Evolutionary conservation across 1,140 invertebrate species (phyloP), one percentile per base, ranked within the genome.

Genomic region (Pogonognathellus flavescens): DNA sequence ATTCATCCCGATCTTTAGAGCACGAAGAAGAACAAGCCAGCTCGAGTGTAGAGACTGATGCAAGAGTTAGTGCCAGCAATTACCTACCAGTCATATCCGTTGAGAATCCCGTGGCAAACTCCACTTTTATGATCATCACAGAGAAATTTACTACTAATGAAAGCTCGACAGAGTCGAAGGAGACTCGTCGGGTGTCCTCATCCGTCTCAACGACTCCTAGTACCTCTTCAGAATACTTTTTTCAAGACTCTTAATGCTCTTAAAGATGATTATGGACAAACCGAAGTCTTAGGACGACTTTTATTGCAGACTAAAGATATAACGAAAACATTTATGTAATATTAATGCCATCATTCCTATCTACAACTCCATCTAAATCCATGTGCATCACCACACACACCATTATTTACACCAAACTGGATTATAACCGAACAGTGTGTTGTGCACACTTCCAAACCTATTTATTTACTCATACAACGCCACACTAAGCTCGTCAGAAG

Each of bases 61-160:
- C 80, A 11, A 16, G 53, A 81, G 22, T 57, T 81, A 55, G 55
- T 80, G 66, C 66, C 31, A 84, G 66, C 52, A 59, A 84, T 76
- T 82, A 60, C 31, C 18, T 82, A 6, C 81, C 81, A 31, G 53
- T 62, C 57, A 82, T 82, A 25, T 84, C 83, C 31, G 41, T 84
- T 18, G 66, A 76, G 53, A 76, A 80, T 18, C 53, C 83, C n/a
- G 25, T 53, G 8, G 14, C 59, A 25, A 62, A 76, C n/a, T 50
- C 57, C 50, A 86, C 86, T 82, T 86, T 62, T 57, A 86, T 86
- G 83, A 84, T 86, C 31, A 80, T 87, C 66, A 72, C 83, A 3
- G 80, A 87, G 60, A 87, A 82, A 82, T 87, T 55, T 82, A 72
- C 83, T 72, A 85, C 84, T 25, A 87, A 87, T 83, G 86, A 87